Evolutionary conservation across 1,140 invertebrate genomes (phyloP), one percentile per base, ranked within the genome.

Genomic region (Trissolcus basalis): DNA sequence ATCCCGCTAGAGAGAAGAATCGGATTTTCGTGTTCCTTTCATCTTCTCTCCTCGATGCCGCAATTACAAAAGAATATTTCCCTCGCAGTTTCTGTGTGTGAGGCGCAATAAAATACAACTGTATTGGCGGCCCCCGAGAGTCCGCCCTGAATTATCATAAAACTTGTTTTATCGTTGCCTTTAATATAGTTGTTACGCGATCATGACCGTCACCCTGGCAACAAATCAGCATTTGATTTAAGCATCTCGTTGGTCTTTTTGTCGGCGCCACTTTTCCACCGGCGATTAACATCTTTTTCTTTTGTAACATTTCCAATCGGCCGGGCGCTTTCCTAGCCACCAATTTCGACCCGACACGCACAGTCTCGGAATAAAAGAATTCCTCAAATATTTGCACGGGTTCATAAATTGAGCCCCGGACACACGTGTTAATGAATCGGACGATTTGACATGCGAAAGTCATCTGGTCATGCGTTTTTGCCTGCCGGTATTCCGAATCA

Each of bases 1-100:
- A 54, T 77, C 58, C 58, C 45, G 61, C 55, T 61, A 60, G 54
- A 27, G 19, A 27, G 19, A 59, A 59, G 59, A 72, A 69, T 65
- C 65, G 60, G 64, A 78, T 78, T 78, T 78, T 78, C 65, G 60
- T 73, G 58, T 70, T 65, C 55, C 76, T 77, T 72, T 77, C 68
- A 72, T 77, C 69, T 60, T 48, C 44, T 39, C 48, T 56, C 19
- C 51, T 10, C 68, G 56, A 63, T 56, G 65, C 67, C 60, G 73
- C 73, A 69, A 76, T 68, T 69, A 67, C 59, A 65, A 76, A 76
- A 58, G 65, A 61, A 76, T 59, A 69, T 60, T 68, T 68, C 36
- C 56, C 13, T 48, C 49, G 59, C 39, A 47, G 14, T 44, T 33
- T 13, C 35, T 44, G 41, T 10, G 43, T 44, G 41, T 5, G 43